These are phyloP conservation scores for Saccostrea cuccullata DNA, from an alignment of 1,140 invertebrate species.

Conservation along the genomic window DNA sequence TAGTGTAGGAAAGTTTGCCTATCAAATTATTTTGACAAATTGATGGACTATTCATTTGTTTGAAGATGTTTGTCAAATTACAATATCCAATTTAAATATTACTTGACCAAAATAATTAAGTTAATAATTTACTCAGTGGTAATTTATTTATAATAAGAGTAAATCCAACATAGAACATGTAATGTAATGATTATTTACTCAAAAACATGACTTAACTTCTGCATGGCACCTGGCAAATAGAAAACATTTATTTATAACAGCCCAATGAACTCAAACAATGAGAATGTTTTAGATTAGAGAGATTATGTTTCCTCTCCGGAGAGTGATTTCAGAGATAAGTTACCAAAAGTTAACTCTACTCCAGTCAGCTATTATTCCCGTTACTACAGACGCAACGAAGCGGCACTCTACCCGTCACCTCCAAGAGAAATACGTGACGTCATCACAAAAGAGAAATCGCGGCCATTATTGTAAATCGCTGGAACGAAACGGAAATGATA, in stretches of 20 bases:
- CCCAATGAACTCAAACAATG: slow-evolving; percentile 20
- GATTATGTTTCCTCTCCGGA: slow-evolving; percentile 30
- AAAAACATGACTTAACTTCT: neutral
- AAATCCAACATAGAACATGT: neutral
- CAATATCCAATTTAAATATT: neutral
- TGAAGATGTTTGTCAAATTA: neutral
- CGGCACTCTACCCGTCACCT: slow-evolving; percentile 15
- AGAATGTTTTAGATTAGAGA: slow-evolving; percentile 19
- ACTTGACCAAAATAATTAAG: neutral
- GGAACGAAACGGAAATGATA: slow-evolving; percentile 40
- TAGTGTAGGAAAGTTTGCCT: slow-evolving; percentile 7
- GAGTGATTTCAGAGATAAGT: slow-evolving; percentile 34
- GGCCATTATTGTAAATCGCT: slow-evolving; percentile 34
- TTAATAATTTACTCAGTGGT: neutral
- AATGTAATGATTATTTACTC: slow-evolving; percentile 1
- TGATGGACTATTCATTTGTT: neutral
- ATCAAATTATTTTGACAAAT: slow-evolving; percentile 11
- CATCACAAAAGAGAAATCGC: slow-evolving; percentile 38
- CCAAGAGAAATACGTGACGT: slow-evolving; percentile 13
- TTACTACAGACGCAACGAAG: slow-evolving; percentile 34
- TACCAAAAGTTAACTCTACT: slow-evolving; percentile 39
- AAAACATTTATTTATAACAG: slow-evolving; percentile 17
- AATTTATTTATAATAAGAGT: neutral
- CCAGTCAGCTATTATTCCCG: slow-evolving; percentile 29
- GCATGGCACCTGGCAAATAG: slow-evolving; percentile 34